phyloP scores from a whole-genome alignment of 1,140 invertebrate genomes.

The Aphaenogaster ashmeadi region DNA sequence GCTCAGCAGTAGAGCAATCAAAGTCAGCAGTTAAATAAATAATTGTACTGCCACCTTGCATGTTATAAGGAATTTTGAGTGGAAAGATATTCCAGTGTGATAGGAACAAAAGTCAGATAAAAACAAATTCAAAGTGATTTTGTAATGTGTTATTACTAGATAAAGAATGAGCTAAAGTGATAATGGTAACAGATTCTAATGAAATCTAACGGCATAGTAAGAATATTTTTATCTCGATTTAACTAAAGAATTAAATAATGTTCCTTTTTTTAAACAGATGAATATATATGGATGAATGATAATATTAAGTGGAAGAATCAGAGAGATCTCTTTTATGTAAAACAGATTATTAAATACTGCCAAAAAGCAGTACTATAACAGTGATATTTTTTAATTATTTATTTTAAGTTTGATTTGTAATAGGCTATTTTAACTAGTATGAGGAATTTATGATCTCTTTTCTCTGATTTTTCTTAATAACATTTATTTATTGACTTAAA shows the following conservation, averaged over 20 bases:
- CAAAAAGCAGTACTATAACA: neutral
- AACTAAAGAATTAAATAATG: neutral
- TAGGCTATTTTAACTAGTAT: neutral
- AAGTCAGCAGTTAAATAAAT: neutral
- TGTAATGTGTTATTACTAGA: neutral
- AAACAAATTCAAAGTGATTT: neutral
- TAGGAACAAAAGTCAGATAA: neutral
- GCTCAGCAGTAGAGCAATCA: neutral
- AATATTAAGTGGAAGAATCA: neutral
- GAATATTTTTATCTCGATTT: constrained; percentile 13
- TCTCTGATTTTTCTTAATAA: neutral
- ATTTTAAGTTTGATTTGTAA: constrained; percentile 9
- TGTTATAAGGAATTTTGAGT: neutral
- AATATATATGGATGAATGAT: neutral
- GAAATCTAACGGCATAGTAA: constrained; percentile 31
- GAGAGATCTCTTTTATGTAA: neutral
- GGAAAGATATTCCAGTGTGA: neutral
- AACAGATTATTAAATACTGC: neutral
- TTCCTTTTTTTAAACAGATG: neutral
- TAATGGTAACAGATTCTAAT: neutral
- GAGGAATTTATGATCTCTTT: neutral
- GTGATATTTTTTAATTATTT: neutral
- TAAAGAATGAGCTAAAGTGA: neutral
- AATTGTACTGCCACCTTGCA: neutral
- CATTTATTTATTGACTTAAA: constrained; percentile 2